These are phyloP conservation scores for Epizoanthus scotinus DNA, from an alignment of 92 coral and sea anemone species.

Conservation along the genomic window DNA sequence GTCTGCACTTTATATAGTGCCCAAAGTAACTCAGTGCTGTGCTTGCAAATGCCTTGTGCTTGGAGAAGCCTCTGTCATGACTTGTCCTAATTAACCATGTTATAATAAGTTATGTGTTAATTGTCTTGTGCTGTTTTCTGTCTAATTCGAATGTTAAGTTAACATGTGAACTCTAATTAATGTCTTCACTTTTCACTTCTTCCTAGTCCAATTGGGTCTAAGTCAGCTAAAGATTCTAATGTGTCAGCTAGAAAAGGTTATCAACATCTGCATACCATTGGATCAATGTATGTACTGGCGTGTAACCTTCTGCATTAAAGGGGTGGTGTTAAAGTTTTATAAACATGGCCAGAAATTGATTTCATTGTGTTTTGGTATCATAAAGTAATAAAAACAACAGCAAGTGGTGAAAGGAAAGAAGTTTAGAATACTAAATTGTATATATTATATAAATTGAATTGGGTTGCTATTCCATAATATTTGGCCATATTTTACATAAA, in stretches of 20 bases:
- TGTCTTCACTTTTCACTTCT: constrained; percentile 27
- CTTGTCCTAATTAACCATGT: neutral
- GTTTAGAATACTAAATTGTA: no score
- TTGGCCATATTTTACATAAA: no score
- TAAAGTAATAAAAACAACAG: no score
- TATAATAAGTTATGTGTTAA: neutral
- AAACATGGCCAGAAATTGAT: no score
- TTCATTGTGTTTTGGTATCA: no score
- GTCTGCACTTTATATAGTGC: neutral
- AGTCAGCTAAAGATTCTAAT: constrained; percentile 43
- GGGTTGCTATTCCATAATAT: no score
- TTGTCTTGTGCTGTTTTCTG: neutral
- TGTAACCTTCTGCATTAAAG: no score
- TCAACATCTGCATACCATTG: constrained; percentile 37
- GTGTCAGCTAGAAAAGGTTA: constrained; percentile 32
- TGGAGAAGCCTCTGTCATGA: neutral
- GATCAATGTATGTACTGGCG: constrained; percentile 40
- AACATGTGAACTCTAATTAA: constrained; percentile 8
- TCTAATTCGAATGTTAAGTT: constrained; percentile 9
- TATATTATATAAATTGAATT: no score
- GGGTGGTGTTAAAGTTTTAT: no score
- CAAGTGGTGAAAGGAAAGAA: no score
- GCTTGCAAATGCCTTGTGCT: neutral
- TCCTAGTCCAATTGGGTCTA: constrained; percentile 35
- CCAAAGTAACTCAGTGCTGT: neutral